phyloP scores from a whole-genome alignment of 1,140 invertebrate genomes.

The Drosophila chauvacae region DNA sequence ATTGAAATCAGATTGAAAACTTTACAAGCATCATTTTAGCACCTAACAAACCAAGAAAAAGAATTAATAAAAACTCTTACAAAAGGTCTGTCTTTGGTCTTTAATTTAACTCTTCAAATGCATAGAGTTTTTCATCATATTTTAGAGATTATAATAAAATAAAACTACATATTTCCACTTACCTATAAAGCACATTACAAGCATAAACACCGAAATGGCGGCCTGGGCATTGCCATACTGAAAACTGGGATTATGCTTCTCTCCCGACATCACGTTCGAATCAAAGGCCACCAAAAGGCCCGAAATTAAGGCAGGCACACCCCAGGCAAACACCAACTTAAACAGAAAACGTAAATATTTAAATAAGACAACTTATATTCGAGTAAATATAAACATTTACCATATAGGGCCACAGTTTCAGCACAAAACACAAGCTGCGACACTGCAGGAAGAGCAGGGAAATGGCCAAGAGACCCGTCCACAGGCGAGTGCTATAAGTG shows the following conservation, averaged over 20 bases:
- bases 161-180: constrained; percentile 8
- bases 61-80: neutral
- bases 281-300: constrained; percentile 86
- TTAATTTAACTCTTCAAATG: constrained; percentile 67
- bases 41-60: constrained; percentile 56
- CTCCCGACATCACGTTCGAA: constrained; percentile 84
- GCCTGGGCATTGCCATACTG: constrained; percentile 91
- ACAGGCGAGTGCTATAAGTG: constrained; percentile 91
- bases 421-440: constrained; percentile 91
- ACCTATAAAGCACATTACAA: constrained; percentile 89
- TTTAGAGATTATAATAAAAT: neutral
- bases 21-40: constrained; percentile 77
- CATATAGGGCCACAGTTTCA: constrained; percentile 88
- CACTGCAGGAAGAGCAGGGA: constrained; percentile 92
- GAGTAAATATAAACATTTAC: constrained; percentile 20
- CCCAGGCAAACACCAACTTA: constrained; percentile 91
- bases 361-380: neutral
- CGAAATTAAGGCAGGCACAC: constrained; percentile 86
- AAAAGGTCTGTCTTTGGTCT: neutral
- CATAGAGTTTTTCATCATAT: constrained; percentile 36
- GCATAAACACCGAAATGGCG: constrained; percentile 87
- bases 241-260: constrained; percentile 91
- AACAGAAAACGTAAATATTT: constrained; percentile 58
- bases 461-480: constrained; percentile 92
- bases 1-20: constrained; percentile 83